phyloP scores from a whole-genome alignment of 2,113 vertebrate species.

The Petroica traversi region DNA sequence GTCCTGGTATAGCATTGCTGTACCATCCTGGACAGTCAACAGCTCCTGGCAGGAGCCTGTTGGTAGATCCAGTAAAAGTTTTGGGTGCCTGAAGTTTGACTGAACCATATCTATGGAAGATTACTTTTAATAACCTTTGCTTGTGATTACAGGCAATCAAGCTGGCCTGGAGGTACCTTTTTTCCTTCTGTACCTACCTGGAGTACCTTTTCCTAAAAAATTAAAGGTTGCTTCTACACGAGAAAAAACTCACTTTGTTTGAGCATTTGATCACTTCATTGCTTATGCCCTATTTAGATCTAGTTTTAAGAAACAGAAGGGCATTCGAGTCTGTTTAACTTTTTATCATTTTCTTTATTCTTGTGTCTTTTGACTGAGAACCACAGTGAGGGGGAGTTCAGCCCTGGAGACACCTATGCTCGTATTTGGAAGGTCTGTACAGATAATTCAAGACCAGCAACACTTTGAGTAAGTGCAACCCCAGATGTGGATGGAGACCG shows the following conservation, averaged over 20 bases:
- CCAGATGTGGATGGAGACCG: background rate
- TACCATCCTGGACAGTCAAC: background rate
- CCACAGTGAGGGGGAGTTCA: background rate
- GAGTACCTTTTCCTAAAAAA: background rate
- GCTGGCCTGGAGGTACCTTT: background rate
- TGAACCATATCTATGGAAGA: background rate
- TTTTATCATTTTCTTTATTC: background rate
- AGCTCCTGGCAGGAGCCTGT: background rate
- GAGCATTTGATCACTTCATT: background rate
- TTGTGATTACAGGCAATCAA: background rate
- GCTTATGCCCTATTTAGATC: background rate
- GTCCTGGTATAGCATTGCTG: background rate
- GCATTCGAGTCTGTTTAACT: background rate
- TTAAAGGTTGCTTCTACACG: background rate
- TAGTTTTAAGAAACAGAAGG: background rate
- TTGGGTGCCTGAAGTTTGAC: background rate
- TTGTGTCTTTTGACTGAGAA: background rate
- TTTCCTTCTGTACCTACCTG: background rate
- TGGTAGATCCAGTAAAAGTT: accelerated
- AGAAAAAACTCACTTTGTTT: background rate
- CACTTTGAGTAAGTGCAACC: background rate
- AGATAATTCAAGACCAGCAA: background rate
- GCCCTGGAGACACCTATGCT: background rate
- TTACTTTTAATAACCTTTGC: background rate
- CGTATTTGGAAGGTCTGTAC: background rate